These are phyloP conservation scores for Sorex fumeus DNA, from an alignment of 2,113 vertebrate species.

Conservation along the genomic window DNA sequence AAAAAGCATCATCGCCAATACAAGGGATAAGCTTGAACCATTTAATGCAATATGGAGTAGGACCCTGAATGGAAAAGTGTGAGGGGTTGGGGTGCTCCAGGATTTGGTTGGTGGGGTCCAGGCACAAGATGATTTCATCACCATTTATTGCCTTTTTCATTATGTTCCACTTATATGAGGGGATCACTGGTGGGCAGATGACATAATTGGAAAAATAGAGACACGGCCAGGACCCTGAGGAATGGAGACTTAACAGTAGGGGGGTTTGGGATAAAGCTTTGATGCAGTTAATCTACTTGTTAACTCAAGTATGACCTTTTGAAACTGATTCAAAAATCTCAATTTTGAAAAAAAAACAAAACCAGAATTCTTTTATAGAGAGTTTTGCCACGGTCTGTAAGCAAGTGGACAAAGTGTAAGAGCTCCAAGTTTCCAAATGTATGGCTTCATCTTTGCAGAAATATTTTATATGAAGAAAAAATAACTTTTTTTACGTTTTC, in stretches of 20 bases:
- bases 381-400: background rate
- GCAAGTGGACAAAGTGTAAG: constrained; percentile 31
- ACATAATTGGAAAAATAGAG: background rate
- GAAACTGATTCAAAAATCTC: constrained; percentile 43
- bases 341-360: constrained; percentile 34
- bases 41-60: background rate
- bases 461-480: constrained; percentile 65
- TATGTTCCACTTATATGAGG: background rate
- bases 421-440: constrained; percentile 47
- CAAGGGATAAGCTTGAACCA: background rate
- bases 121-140: constrained; percentile 10
- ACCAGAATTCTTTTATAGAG: constrained; percentile 16
- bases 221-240: background rate
- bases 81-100: background rate
- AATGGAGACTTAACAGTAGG: background rate
- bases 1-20: background rate
- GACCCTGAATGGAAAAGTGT: background rate
- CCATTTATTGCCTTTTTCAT: constrained; percentile 17
- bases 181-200: background rate
- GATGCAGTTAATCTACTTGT: constrained; percentile 48
- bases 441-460: constrained; percentile 55
- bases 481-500: constrained; percentile 63
- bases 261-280: constrained; percentile 5
- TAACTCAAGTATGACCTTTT: constrained; percentile 41
- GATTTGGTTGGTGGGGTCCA: background rate